Conservation (phyloP, 1,140 invertebrate genomes). For the Calephelis nemesis region DNA sequence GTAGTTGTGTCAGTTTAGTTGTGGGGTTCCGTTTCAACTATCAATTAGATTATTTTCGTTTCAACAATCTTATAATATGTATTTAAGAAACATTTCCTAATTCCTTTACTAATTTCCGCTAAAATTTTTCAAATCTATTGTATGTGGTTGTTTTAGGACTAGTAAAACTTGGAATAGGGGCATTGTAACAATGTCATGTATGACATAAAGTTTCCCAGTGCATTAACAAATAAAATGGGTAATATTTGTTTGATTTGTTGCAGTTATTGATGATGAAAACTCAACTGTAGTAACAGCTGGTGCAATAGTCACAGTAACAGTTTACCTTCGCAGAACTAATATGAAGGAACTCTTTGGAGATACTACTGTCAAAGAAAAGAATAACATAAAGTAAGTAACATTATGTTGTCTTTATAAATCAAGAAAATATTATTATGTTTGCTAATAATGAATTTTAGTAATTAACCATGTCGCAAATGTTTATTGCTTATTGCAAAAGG, state of each 20-base stretch:
- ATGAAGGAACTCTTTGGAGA: slow-evolving; percentile 91
- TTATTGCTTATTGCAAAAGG: too few relatives aligned
- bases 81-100: too few relatives aligned
- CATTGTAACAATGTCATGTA: too few relatives aligned
- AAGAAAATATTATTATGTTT: background rate
- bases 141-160: too few relatives aligned
- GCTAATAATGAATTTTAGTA: background rate
- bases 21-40: too few relatives aligned
- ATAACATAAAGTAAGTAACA: slow-evolving; percentile 74
- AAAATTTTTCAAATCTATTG: background rate
- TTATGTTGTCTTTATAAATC: background rate
- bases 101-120: too few relatives aligned
- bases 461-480: too few relatives aligned
- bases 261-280: slow-evolving; percentile 98
- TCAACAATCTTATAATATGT: too few relatives aligned
- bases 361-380: slow-evolving; percentile 84
- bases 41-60: too few relatives aligned
- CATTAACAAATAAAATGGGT: background rate
- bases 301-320: slow-evolving; percentile 98
- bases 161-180: too few relatives aligned
- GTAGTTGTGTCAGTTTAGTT: too few relatives aligned
- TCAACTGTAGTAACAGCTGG: slow-evolving; percentile 97
- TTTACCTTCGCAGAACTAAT: slow-evolving; percentile 88
- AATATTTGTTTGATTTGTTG: slow-evolving; percentile 23
- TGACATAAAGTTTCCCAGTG: background rate